Base-by-base conservation (phyloP, 2,113 vertebrate species). In the Equus quagga region DNA sequence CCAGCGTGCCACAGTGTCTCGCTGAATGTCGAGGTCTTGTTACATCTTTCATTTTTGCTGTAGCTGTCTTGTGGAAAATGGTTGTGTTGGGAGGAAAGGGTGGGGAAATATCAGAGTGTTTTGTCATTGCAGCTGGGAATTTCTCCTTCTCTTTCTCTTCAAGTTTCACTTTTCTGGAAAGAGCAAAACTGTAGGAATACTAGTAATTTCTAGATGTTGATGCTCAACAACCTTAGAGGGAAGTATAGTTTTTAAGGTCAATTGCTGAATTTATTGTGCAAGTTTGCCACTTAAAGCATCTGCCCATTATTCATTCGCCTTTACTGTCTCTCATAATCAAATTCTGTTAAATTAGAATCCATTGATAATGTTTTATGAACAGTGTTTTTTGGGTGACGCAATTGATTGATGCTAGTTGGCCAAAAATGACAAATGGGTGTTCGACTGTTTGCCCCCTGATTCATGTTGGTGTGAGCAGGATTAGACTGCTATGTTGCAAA, bases 121-220 rank as follows among this genome's bases (percentile, higher is more conserved):
- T 64, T 94, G 44, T 93, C 72, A 64, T 93, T 24, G 28, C 15
- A 67, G 12, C n/a, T 69, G 24, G 81, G 54, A 54, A 69, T 94
- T 95, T 95, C 64, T 44, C 72, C 33, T 17, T 36, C 36, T 73
- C 67, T 94, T 51, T 58, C 24, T 10, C 31, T 88, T 62, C 2
- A 26, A 67, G 31, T 69, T 89, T 97, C 89, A 58, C 82, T 95
- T 72, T 90, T 67, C 70, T 89, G 44, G n/a, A 49, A 84, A 80
- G 46, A 75, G 15, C 44, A 58, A 67, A 8, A 62, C 4, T 80
- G 5, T 79, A 62, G 28, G 78, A 73, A 60, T 70, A 76, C 14
- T 56, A 12, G 23, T 94, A 24, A 95, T 91, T 91, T 95, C 62
- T 64, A 72, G 56, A n/a, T 26, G 2, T 72, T 79, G 79, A 23